Evolutionary conservation across 2,888 invertebrate species (phyloP).

Genomic region (Harpalus rubripes): DNA sequence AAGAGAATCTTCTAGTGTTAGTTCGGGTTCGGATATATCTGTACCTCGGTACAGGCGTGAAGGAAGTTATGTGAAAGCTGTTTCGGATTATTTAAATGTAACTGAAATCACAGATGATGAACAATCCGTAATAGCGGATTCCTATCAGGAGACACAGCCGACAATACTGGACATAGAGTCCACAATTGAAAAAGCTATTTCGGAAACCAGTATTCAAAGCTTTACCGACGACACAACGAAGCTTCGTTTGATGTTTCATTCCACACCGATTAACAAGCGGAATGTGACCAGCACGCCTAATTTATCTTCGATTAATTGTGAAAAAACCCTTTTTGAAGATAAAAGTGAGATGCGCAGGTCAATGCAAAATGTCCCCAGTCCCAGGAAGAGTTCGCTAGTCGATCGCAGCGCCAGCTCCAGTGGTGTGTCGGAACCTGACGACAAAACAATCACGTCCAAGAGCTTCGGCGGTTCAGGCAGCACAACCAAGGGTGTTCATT

Average conservation of each 20-base stretch:
- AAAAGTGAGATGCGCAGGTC: conserved; percentile 79
- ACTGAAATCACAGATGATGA: conserved; percentile 78
- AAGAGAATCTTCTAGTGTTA: conserved; percentile 69
- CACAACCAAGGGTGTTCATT: conserved; percentile 83
- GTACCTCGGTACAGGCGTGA: conserved; percentile 71
- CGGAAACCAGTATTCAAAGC: conserved; percentile 75
- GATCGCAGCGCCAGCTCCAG: conserved; percentile 76
- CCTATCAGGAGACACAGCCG: conserved; percentile 77
- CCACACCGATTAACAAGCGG: conserved; percentile 71
- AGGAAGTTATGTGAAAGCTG: conserved; percentile 76
- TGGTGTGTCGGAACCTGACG: conserved; percentile 74
- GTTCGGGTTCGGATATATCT: conserved; percentile 69
- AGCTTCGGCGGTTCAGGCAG: conserved; percentile 73
- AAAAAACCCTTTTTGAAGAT: conserved; percentile 69
- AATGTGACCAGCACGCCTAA: conserved; percentile 82
- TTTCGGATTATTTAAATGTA: conserved; percentile 72
- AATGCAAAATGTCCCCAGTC: conserved; percentile 82
- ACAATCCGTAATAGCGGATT: conserved; percentile 76
- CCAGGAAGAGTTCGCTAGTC: conserved; percentile 78
- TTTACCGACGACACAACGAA: conserved; percentile 69
- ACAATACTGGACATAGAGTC: conserved; percentile 75
- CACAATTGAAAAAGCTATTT: conserved; percentile 75
- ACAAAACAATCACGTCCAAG: conserved; percentile 73
- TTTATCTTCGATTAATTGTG: conserved; percentile 76
- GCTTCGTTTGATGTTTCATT: conserved; percentile 71